Percentiles rank a stretch among this genome's conserved stretches.
phyloP scores from a whole-genome alignment of 2,888 invertebrate genomes.

The Junonia oenone region DNA sequence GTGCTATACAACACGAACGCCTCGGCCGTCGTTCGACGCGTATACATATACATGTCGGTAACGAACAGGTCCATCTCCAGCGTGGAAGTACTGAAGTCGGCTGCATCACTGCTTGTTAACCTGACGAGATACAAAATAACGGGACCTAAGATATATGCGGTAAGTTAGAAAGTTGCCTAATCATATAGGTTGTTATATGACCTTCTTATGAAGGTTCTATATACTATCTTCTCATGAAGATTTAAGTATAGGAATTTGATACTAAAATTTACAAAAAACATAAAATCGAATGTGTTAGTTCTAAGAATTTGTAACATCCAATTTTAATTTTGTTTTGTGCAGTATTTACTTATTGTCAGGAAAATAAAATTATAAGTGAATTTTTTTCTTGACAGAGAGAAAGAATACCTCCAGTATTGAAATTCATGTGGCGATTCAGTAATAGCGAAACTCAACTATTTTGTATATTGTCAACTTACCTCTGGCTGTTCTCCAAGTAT shows the following conservation, averaged over 20 bases:
- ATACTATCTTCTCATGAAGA: no score
- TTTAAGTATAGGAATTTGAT: no score
- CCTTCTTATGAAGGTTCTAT: no score
- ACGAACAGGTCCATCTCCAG: conserved; percentile 82
- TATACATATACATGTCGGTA: conserved; percentile 61
- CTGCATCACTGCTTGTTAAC: conserved; percentile 82
- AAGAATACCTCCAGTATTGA: conserved; percentile 80
- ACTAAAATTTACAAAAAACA: no score
- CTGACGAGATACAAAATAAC: conserved; percentile 82
- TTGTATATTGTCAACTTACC: conserved; percentile 81
- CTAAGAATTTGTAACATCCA: no score
- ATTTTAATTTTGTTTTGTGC: no score
- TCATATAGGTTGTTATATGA: no score
- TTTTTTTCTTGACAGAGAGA: conserved; percentile 63
- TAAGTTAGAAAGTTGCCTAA: no score
- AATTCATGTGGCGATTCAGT: conserved; percentile 83
- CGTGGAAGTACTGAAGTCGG: conserved; percentile 74
- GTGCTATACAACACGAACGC: conserved; percentile 62
- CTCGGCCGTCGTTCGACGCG: conserved; percentile 48
- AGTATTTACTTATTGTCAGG: no score
- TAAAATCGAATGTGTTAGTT: no score
- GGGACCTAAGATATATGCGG: conserved; percentile 80
- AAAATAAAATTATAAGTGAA: no score
- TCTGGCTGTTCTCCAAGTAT: conserved; percentile 83
- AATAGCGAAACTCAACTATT: conserved; percentile 83